Evolutionary conservation across 2,113 vertebrate genomes (phyloP), one percentile per base, ranked within the genome.

Genomic region (Girardinichthys multiradiatus): DNA sequence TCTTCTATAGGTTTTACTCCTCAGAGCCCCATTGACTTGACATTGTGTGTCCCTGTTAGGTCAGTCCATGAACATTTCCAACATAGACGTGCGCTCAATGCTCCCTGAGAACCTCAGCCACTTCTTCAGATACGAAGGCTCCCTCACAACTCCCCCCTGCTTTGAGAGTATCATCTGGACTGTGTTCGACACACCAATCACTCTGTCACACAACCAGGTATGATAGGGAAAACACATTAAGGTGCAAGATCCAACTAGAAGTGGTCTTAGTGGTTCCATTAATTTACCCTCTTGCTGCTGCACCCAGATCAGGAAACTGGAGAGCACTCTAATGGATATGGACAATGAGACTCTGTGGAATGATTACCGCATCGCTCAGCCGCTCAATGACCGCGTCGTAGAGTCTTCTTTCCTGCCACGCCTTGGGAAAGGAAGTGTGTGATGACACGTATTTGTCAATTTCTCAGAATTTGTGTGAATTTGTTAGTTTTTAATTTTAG

Each of bases 151-250:
- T 0, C 96, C 96, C 0, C 96, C 96, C 0, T 97, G 96, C 86
- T 95, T 92, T 0, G 96, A 97, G 92, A 96, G 95, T 5, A 95
- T 97, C 35, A 82, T 95, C 68, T 97, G 96, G 96, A 97, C 95
- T 0, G 87, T 97, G 64, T 97, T 96, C 60, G 95, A 96, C 33
- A 93, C 94, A 0, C 95, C 96, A 0, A 88, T 96, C 57, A 91
- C 92, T 0, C 91, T 97, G 2, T 97, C 96, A 2, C 93, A 95
- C 30, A 95, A 94, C 2, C 96, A 97, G 95, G 96, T 95, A 84
- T 27, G 30, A 58, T 5, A 1, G 1, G 59, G n/a, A 4, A 24
- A 35, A 12, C 19, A 4, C n/a, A 0, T 26, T n/a, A 37, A 19
- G 42, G 3, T 19, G 42, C 42, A 45, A 19, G 14, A 4, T 17